phyloP scores from a whole-genome alignment of 2,888 invertebrate species.

The Strigamia maritima region DNA sequence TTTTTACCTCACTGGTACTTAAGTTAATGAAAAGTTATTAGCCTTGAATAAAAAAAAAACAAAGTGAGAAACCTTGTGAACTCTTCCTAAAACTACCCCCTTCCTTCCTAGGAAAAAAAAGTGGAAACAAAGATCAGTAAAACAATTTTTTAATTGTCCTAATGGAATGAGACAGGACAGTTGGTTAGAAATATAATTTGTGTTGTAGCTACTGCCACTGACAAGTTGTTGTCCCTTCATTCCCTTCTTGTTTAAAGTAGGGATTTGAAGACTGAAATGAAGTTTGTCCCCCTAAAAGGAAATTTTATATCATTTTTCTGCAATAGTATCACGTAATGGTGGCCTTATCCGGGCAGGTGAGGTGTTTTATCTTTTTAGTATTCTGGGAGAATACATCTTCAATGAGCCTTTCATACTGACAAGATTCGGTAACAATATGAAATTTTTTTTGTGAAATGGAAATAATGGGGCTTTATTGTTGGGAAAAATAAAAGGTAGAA shows the following conservation, averaged over 20 bases:
- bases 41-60: neutral
- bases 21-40: constrained; percentile 27
- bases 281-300: neutral
- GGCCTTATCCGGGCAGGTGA: neutral
- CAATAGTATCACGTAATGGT: constrained; percentile 8
- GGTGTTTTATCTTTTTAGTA: neutral
- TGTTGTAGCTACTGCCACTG: neutral
- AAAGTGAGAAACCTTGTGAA: constrained; percentile 8
- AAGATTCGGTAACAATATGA: neutral
- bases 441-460: neutral
- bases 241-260: neutral
- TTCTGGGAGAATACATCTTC: constrained; percentile 3
- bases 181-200: neutral
- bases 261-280: neutral
- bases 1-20: constrained; percentile 24
- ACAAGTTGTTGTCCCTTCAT: neutral
- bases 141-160: neutral
- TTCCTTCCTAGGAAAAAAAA: neutral
- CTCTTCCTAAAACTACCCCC: neutral
- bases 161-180: neutral
- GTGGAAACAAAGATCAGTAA: neutral
- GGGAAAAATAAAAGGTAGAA: no score
- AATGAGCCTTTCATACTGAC: neutral
- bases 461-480: no score
- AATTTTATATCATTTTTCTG: neutral